Evolutionary conservation across 2,888 invertebrate genomes (phyloP).

Genomic region (Endotricha flammealis): DNA sequence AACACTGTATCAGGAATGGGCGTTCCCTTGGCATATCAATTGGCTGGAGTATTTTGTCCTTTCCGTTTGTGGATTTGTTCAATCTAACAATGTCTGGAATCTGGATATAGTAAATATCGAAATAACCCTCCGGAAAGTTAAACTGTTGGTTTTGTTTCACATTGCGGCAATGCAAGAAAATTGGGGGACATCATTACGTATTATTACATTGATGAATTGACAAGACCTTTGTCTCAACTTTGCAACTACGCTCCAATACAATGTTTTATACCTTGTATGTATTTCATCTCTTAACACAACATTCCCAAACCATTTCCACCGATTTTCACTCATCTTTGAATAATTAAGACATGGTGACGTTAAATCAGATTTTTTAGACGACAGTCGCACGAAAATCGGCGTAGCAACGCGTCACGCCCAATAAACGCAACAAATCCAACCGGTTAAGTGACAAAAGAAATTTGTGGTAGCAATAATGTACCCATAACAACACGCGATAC

Average conservation of each 20-base stretch:
- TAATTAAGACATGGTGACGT: slow-evolving; percentile 19
- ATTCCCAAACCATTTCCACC: too few species aligned
- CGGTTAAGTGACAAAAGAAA: slow-evolving; percentile 60
- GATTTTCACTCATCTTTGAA: neutral
- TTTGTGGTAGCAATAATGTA: slow-evolving; percentile 56
- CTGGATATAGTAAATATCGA: too few species aligned
- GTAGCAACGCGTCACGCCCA: slow-evolving; percentile 44
- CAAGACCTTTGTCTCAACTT: too few species aligned
- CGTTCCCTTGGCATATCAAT: slow-evolving; percentile 24
- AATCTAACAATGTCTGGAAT: neutral
- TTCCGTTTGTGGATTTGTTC: neutral
- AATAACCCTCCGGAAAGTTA: too few species aligned
- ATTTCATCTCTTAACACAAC: too few species aligned
- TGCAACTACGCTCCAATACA: too few species aligned
- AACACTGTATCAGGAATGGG: slow-evolving; percentile 28
- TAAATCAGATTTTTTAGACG: slow-evolving; percentile 21
- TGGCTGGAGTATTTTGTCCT: slow-evolving; percentile 24
- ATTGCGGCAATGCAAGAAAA: too few species aligned
- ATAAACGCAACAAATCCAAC: slow-evolving; percentile 47
- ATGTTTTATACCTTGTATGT: too few species aligned
- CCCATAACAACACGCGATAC: slow-evolving; percentile 60
- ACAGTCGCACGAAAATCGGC: slow-evolving; percentile 35
- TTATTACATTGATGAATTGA: too few species aligned
- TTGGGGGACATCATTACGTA: too few species aligned
- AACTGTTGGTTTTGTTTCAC: too few species aligned